Conservation (phyloP, 2,888 invertebrate genomes). For the Pristionchus exspectatus region DNA sequence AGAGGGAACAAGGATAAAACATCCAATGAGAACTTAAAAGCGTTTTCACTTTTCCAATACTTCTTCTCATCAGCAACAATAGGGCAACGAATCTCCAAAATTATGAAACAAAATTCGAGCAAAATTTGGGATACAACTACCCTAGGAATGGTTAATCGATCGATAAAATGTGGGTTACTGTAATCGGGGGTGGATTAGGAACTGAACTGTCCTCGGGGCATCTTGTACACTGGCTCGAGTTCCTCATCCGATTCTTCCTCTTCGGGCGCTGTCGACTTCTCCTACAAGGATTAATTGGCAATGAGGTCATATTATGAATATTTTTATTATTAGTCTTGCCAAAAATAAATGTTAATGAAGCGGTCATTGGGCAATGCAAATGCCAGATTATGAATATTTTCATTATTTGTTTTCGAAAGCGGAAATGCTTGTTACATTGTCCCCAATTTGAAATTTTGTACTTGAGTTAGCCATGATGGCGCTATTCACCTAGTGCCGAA, state of each 20-base stretch:
- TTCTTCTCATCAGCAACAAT: neutral
- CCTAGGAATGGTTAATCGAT: neutral
- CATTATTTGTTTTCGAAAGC: too few relatives aligned
- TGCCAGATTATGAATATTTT: too few relatives aligned
- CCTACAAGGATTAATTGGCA: neutral
- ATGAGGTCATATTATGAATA: too few relatives aligned
- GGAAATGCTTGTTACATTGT: too few relatives aligned
- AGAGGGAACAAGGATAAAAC: neutral
- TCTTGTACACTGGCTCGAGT: conserved; percentile 70
- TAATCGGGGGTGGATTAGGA: conserved; percentile 16
- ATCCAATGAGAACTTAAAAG: neutral
- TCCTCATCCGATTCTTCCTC: conserved; percentile 71
- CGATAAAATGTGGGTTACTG: neutral
- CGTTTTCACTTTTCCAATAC: neutral
- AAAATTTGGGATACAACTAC: neutral
- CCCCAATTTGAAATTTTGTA: too few relatives aligned
- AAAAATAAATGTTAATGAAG: too few relatives aligned
- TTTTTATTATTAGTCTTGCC: too few relatives aligned
- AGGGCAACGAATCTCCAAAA: neutral
- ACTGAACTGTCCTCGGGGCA: conserved; percentile 61
- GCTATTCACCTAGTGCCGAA: too few relatives aligned
- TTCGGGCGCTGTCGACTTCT: conserved; percentile 57
- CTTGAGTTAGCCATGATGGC: too few relatives aligned
- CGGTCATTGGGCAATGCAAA: too few relatives aligned
- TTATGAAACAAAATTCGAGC: neutral